phyloP scores from a whole-genome alignment of 1,140 invertebrate species.

The Acarapis woodi region DNA sequence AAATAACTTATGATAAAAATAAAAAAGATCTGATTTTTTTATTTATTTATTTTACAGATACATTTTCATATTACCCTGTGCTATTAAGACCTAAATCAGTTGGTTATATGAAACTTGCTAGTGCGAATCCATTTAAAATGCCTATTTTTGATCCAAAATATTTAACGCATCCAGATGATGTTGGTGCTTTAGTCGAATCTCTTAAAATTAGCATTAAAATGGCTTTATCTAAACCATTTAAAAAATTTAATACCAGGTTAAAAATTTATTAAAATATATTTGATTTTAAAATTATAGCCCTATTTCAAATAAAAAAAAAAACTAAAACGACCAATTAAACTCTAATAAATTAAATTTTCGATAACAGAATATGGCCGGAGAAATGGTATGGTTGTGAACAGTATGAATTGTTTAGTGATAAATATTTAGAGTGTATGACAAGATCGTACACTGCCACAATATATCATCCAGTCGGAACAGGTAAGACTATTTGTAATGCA shows the following conservation, averaged over 20 bases:
- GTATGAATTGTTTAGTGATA: constrained; percentile 36
- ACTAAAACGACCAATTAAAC: neutral
- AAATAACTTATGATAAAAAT: too few relatives aligned
- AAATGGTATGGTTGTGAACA: constrained; percentile 30
- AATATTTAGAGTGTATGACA: constrained; percentile 55
- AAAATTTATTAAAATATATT: too few relatives aligned
- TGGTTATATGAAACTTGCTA: constrained; percentile 41
- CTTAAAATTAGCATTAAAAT: constrained; percentile 12
- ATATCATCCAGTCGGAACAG: constrained; percentile 63
- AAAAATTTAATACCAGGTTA: constrained; percentile 11
- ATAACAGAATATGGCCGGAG: constrained; percentile 16
- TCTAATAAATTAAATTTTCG: too few relatives aligned
- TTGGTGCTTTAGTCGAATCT: constrained; percentile 15
- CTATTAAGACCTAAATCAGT: constrained; percentile 32
- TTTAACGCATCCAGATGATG: constrained; percentile 33
- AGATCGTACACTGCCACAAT: constrained; percentile 39
- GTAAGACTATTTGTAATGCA: too few relatives aligned
- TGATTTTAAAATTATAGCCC: neutral
- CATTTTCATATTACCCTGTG: constrained; percentile 57
- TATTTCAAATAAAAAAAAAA: neutral
- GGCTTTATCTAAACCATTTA: constrained; percentile 11
- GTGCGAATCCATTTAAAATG: constrained; percentile 52
- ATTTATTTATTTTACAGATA: too few relatives aligned
- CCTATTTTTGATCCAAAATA: constrained; percentile 83
- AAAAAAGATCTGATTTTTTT: too few relatives aligned